These are phyloP conservation scores for Platysternon megacephalum DNA, from an alignment of 2,113 vertebrate genomes.

Conservation along the genomic window DNA sequence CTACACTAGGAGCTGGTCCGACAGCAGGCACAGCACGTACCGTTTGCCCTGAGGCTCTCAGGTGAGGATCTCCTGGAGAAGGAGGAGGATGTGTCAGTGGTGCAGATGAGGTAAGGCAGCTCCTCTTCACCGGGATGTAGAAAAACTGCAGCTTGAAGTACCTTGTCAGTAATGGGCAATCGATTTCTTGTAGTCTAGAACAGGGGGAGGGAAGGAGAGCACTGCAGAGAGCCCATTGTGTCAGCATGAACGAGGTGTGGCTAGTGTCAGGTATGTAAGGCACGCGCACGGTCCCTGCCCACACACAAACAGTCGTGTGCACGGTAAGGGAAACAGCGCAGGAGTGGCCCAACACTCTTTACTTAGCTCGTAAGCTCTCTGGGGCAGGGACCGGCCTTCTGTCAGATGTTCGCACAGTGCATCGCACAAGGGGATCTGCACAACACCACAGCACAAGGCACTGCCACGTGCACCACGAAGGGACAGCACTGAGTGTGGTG, in stretches of 20 bases:
- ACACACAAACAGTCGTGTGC: not conserved
- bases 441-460: not conserved
- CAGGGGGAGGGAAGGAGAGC: not conserved
- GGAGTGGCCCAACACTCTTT: not conserved
- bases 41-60: not conserved
- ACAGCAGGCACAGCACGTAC: not conserved
- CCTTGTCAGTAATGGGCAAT: constrained; percentile 85
- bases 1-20: not conserved
- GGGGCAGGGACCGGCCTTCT: not conserved
- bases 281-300: not conserved
- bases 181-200: constrained; percentile 84
- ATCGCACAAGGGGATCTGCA: no score
- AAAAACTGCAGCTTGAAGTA: constrained; percentile 94
- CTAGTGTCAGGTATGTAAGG: not conserved
- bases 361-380: not conserved
- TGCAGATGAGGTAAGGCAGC: constrained; percentile 11
- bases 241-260: no score
- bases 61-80: not conserved
- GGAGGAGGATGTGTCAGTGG: constrained; percentile 16
- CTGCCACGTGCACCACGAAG: not conserved
- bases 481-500: not conserved
- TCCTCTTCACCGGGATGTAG: constrained; percentile 90
- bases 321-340: not conserved
- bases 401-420: not conserved
- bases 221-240: accelerated